Evolutionary conservation across 2,888 invertebrate species (phyloP), one percentile per base, ranked within the genome.

Genomic region (Drosophila anceps): DNA sequence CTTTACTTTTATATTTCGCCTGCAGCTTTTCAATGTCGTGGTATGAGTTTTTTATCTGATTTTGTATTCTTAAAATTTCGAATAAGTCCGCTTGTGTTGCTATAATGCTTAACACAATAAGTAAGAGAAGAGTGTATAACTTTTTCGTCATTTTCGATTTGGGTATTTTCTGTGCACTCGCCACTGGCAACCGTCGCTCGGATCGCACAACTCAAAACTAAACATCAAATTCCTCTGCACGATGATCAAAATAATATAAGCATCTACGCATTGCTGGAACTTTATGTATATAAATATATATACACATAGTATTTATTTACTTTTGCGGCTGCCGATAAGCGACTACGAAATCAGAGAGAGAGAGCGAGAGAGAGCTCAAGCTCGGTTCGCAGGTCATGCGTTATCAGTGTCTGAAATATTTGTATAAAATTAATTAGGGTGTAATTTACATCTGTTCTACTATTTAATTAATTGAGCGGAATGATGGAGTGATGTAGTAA

Each of bases 401-500:
- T 66, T 74, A 77, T 77, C 76, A 78, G 70, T 15, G 62, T 41
- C 10, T 41, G 35, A 54, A 69, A 69, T 53, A 66, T 70, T 66
- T 78, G 62, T 64, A 63, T 39, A 46, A 58, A 76, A 63, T 70
- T 79, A 76, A 79, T 76, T 74, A 50, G 63, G 55, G 64, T 78
- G 57, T 73, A 78, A 76, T 78, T 78, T 69, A 73, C 55, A 73
- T 50, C 18, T 44, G 41, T 58, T 43, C 31, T 31, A 39, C 20
- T 12, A 39, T 15, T 61, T 39, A 44, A 57, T 76, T 66, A 60
- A 61, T 76, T 76, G 57, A 12, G 24, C 0, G 8, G 12, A 12
- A 8, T 37, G 53, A 27, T 7, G 10, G 9, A 9, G 15, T 24
- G 31, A 37, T 43, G 29, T 29, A 37, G 39, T n/a, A 15, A 43